phyloP scores from a whole-genome alignment of 1,140 invertebrate genomes.

The Drosophila pruinosa region DNA sequence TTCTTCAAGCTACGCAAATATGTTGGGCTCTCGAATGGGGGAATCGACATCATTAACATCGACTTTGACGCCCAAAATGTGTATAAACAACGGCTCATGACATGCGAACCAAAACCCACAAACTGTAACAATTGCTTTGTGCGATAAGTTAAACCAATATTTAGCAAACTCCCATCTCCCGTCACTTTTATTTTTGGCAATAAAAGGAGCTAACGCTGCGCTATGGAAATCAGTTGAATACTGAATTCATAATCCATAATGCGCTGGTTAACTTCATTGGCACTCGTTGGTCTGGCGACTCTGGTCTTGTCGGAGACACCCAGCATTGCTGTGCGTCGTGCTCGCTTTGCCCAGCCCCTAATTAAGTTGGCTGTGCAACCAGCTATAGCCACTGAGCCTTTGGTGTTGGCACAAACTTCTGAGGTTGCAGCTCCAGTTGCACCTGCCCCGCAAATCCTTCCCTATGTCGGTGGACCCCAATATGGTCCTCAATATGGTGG shows the following conservation, averaged over 20 bases:
- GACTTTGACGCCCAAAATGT: slow-evolving; percentile 16
- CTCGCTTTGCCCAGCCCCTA: not conserved
- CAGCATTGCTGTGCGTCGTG: not conserved
- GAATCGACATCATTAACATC: not conserved
- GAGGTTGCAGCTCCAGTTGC: not conserved
- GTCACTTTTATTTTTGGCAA: slow-evolving; percentile 8
- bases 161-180: not conserved
- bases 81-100: not conserved
- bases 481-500: too few relatives aligned
- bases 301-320: not conserved
- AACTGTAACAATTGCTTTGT: not conserved
- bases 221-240: slow-evolving; percentile 24
- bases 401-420: not conserved
- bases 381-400: not conserved
- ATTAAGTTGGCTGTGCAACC: slow-evolving; percentile 34
- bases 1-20: slow-evolving; percentile 35
- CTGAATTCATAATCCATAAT: slow-evolving; percentile 21
- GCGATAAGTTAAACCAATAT: slow-evolving; percentile 27
- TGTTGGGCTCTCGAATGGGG: too few relatives aligned
- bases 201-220: slow-evolving; percentile 19
- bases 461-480: slow-evolving; percentile 2
- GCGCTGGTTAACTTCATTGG: slow-evolving; percentile 12
- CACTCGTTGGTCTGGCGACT: slow-evolving; percentile 8
- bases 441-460: not conserved
- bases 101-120: not conserved